phyloP scores from a whole-genome alignment of 2,888 invertebrate species.

The Zootermopsis nevadensis region DNA sequence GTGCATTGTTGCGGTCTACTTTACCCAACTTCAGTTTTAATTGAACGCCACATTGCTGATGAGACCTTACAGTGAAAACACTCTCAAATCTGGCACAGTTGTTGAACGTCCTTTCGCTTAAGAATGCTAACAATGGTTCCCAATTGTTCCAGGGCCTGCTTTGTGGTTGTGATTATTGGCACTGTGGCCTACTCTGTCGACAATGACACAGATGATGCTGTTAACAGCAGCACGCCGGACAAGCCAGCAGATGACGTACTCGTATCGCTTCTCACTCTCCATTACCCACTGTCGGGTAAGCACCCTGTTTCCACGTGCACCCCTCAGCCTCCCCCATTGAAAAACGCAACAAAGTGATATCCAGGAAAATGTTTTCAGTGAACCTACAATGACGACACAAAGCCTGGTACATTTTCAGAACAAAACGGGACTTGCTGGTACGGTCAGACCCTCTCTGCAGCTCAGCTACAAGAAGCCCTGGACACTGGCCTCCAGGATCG shows the following conservation, averaged over 20 bases:
- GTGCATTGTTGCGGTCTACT: too few relatives aligned
- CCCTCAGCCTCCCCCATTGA: too few relatives aligned
- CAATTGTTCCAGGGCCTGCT: constrained; percentile 64
- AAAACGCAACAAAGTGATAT: too few relatives aligned
- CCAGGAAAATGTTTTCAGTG: too few relatives aligned
- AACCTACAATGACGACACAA: too few relatives aligned
- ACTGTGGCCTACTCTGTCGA: constrained; percentile 68
- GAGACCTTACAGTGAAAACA: too few relatives aligned
- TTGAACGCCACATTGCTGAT: too few relatives aligned
- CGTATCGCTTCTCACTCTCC: not conserved
- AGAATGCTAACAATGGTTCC: too few relatives aligned
- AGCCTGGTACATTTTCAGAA: constrained; percentile 10
- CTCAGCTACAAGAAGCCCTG: constrained; percentile 66
- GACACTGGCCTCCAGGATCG: constrained; percentile 68
- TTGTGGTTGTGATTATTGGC: constrained; percentile 66
- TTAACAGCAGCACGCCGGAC: not conserved
- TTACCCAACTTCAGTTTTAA: too few relatives aligned
- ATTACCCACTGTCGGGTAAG: constrained; percentile 23
- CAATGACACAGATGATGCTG: not conserved
- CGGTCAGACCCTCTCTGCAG: constrained; percentile 56
- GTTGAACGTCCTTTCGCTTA: too few relatives aligned
- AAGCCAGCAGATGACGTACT: not conserved
- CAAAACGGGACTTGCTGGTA: constrained; percentile 40
- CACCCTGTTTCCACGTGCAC: too few relatives aligned
- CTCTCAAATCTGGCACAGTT: too few relatives aligned